A percentile compares a stretch with the other conserved stretches of the same genome.
Conservation (phyloP, 2,113 vertebrate genomes). For the Anseranas semipalmata region DNA sequence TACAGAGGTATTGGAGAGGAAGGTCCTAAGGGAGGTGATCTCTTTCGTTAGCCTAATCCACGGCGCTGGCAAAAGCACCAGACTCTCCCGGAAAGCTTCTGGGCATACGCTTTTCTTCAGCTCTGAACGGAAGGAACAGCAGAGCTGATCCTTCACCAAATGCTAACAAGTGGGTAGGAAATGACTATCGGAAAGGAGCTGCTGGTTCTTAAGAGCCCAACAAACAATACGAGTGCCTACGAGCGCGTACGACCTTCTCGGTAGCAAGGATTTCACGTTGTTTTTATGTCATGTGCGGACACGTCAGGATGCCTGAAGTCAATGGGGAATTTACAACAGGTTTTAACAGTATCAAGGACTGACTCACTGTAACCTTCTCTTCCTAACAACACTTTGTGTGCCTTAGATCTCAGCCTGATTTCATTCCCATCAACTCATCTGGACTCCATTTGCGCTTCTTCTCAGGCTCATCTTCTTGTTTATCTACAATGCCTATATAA, state of each 20-base stretch:
- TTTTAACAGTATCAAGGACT: neutral
- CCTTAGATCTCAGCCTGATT: neutral
- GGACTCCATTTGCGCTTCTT: neutral
- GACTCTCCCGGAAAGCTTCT: neutral
- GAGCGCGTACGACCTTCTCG: rapidly evolving
- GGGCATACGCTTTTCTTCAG: neutral
- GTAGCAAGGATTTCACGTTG: neutral
- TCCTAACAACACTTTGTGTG: neutral
- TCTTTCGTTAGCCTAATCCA: neutral
- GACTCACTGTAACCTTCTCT: neutral
- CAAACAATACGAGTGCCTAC: neutral
- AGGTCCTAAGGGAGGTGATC: neutral
- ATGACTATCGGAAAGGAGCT: neutral
- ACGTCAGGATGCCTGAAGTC: neutral
- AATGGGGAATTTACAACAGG: neutral
- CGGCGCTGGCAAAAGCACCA: neutral
- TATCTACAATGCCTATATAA: neutral
- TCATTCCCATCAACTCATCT: neutral
- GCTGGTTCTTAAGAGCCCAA: neutral
- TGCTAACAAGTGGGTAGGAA: neutral
- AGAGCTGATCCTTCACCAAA: neutral
- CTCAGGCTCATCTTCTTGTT: neutral
- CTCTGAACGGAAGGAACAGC: neutral
- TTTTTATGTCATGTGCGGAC: neutral
- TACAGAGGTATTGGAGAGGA: neutral